phyloP scores from a whole-genome alignment of 2,888 invertebrate species.

The Aspidiotus rigidus region DNA sequence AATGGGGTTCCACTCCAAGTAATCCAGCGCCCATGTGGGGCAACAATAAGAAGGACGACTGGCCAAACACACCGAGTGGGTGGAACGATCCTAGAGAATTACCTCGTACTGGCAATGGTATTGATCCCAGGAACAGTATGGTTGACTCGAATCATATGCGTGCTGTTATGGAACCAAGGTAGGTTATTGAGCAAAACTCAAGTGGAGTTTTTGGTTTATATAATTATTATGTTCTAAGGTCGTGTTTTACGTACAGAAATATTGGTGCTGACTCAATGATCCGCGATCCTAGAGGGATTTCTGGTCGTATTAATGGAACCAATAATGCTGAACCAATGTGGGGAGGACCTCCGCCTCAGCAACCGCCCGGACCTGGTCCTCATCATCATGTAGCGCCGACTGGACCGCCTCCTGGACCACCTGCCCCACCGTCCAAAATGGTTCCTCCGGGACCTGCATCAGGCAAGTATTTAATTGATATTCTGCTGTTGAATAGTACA shows the following conservation, averaged over 20 bases:
- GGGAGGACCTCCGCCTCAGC: constrained; percentile 52
- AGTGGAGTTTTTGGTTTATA: neutral
- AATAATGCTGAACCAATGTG: constrained; percentile 61
- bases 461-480: constrained; percentile 20
- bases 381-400: constrained; percentile 36
- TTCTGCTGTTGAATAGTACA: neutral
- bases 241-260: constrained; percentile 40
- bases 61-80: constrained; percentile 26
- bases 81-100: constrained; percentile 47
- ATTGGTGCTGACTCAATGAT: constrained; percentile 51
- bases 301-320: constrained; percentile 66
- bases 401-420: constrained; percentile 37
- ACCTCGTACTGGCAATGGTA: constrained; percentile 44
- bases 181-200: neutral
- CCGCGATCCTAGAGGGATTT: constrained; percentile 67
- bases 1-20: constrained; percentile 35
- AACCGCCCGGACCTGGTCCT: constrained; percentile 38
- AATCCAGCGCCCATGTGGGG: constrained; percentile 40
- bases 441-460: constrained; percentile 34
- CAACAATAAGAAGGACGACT: constrained; percentile 36
- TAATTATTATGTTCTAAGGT: neutral
- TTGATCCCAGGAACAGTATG: constrained; percentile 30
- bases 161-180: constrained; percentile 44
- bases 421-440: constrained; percentile 34
- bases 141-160: constrained; percentile 42